Conservation (phyloP, 2,888 invertebrate species). For the Troglohyphantes excavatus region DNA sequence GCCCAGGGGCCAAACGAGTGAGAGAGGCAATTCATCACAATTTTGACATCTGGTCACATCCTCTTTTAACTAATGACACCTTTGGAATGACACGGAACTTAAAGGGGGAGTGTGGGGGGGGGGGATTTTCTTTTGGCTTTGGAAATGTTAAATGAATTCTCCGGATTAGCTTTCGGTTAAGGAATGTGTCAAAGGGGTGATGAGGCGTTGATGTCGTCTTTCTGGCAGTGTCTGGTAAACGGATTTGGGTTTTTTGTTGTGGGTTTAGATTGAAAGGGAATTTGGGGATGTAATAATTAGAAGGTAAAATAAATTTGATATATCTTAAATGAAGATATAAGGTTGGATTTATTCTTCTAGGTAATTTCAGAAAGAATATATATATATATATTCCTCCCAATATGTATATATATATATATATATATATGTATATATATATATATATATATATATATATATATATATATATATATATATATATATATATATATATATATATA, state of each 20-base stretch:
- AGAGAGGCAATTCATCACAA: conserved; percentile 57
- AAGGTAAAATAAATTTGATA: too few species aligned
- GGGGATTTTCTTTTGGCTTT: not conserved
- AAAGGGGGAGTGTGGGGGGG: too few species aligned
- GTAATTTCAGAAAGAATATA: too few species aligned
- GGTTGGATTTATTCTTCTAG: too few species aligned
- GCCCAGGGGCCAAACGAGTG: not conserved
- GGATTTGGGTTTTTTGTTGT: not conserved
- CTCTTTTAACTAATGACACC: conserved; percentile 51
- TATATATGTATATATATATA: too few species aligned
- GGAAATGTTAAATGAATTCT: not conserved
- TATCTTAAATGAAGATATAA: too few species aligned
- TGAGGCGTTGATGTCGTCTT: not conserved
- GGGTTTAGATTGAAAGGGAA: not conserved
- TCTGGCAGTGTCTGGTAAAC: not conserved
- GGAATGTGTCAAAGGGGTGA: conserved; percentile 7
- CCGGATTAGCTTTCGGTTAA: not conserved
- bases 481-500: too few species aligned
- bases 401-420: too few species aligned
- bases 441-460: too few species aligned
- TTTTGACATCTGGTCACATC: conserved; percentile 53
- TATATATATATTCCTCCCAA: too few species aligned
- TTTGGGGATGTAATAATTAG: too few species aligned
- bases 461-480: too few species aligned
- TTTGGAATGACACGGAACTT: conserved; percentile 16